phyloP scores from a whole-genome alignment of 2,113 vertebrate species.

The Nanger granti region DNA sequence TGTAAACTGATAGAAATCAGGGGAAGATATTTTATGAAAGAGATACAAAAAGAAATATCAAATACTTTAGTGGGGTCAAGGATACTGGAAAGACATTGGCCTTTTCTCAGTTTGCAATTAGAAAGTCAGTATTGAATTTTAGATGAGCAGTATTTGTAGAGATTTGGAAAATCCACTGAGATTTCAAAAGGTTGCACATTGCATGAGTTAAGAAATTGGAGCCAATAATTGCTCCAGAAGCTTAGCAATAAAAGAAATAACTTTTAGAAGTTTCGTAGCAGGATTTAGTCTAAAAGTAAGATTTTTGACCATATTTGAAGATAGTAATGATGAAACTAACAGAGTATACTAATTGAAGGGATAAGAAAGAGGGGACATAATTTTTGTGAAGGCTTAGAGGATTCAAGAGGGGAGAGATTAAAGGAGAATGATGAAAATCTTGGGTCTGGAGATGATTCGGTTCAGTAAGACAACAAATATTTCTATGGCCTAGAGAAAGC shows the following conservation, averaged over 20 bases:
- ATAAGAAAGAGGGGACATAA: neutral
- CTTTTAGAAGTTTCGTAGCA: neutral
- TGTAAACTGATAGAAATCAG: neutral
- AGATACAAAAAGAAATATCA: neutral
- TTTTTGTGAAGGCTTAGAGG: neutral
- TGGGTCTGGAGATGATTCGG: neutral
- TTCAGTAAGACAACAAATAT: neutral
- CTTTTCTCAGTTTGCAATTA: constrained; percentile 16
- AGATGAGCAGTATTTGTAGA: neutral
- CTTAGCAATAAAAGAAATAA: neutral
- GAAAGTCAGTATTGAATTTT: neutral
- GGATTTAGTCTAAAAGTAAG: neutral
- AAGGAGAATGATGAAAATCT: neutral
- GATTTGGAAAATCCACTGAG: neutral
- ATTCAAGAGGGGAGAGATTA: neutral
- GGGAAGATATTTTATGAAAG: neutral
- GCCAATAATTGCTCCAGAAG: neutral
- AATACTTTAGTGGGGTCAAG: neutral
- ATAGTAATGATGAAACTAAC: neutral
- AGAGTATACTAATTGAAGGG: neutral
- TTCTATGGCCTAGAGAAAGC: neutral
- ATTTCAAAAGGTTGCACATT: neutral
- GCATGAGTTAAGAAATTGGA: neutral
- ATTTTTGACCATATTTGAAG: neutral
- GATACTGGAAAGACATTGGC: neutral